Evolutionary conservation across 2,113 vertebrate species (phyloP), one percentile per base, ranked within the genome.

Genomic region (Rallus limicola): DNA sequence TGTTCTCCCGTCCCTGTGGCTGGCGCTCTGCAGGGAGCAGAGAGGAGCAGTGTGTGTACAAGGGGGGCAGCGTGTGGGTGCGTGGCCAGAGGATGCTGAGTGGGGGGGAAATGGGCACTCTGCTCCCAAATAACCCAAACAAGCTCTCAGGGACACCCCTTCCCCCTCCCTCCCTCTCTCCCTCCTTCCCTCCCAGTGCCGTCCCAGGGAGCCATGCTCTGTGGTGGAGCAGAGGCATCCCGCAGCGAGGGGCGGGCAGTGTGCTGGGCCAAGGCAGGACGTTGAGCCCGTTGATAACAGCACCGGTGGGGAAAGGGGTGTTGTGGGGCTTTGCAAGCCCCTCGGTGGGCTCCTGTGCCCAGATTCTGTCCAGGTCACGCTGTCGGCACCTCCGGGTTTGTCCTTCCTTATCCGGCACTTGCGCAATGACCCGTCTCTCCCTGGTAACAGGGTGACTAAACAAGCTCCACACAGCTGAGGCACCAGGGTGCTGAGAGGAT

Each of bases 31-130:
- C 44, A 48, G 71, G 40, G 21, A 11, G 42, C 62, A 16, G 44
- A 31, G 53, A 21, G 44, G 44, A 29, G 4, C 21, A 36, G 25
- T 1, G 1, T 5, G 5, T 5, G 16, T 11, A 48, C 2, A 8
- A 1, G 1, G 20, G 3, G 25, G 20, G 53, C 53, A 52, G 44
- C 4, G 4, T 6, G 25, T 21, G 62, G 70, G 31, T 8, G 31
- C 16, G 1, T 0, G 38, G 55, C 63, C 34, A 63, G 23, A 10
- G 52, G 70, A 28, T 0, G 18, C 56, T 24, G 20, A 1, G 28
- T 3, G 2, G 28, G 33, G 10, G 13, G 9, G 50, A 44, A 25
- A 2, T 59, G 36, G 3, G 38, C 5, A 17, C 38, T 52, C 38
- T 18, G 29, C 52, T 25, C 38, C 31, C 71, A 16, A 38, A 33